A percentile compares a stretch with the other conserved stretches of the same genome.
Conservation (phyloP, 2,113 vertebrate species). For the Spheniscus mendiculus region DNA sequence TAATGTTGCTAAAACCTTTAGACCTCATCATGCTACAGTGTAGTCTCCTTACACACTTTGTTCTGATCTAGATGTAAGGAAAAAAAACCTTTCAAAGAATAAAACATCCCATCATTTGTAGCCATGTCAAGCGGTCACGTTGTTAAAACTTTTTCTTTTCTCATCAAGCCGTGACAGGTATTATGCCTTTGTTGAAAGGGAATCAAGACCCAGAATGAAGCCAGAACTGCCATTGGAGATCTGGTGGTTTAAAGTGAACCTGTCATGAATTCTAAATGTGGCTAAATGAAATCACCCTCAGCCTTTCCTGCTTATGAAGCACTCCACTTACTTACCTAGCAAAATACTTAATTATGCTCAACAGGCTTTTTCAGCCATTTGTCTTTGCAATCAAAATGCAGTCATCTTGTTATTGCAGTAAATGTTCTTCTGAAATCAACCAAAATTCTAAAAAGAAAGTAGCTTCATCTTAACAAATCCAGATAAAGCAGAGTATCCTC, state of each 20-base stretch:
- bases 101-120: slow-evolving; percentile 20
- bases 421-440: background rate
- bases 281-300: slow-evolving; percentile 22
- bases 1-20: background rate
- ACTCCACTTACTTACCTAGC: background rate
- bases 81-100: slow-evolving; percentile 17
- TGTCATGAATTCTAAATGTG: slow-evolving; percentile 45
- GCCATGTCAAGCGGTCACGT: background rate
- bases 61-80: slow-evolving; percentile 23
- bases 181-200: slow-evolving; percentile 17
- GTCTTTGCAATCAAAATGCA: slow-evolving; percentile 25
- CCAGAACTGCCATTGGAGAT: background rate
- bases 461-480: background rate
- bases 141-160: slow-evolving; percentile 32
- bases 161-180: slow-evolving; percentile 10
- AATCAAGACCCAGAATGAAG: slow-evolving; percentile 13
- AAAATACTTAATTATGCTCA: slow-evolving; percentile 27
- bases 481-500: background rate
- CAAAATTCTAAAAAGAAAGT: background rate
- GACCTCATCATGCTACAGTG: background rate
- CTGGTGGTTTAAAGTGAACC: slow-evolving; percentile 32
- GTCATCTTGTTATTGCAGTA: background rate
- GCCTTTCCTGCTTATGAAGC: background rate
- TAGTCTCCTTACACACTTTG: background rate
- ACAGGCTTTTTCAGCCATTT: slow-evolving; percentile 45